Conservation (phyloP, 1,140 invertebrate species). For the Caenorhabditis latens region DNA sequence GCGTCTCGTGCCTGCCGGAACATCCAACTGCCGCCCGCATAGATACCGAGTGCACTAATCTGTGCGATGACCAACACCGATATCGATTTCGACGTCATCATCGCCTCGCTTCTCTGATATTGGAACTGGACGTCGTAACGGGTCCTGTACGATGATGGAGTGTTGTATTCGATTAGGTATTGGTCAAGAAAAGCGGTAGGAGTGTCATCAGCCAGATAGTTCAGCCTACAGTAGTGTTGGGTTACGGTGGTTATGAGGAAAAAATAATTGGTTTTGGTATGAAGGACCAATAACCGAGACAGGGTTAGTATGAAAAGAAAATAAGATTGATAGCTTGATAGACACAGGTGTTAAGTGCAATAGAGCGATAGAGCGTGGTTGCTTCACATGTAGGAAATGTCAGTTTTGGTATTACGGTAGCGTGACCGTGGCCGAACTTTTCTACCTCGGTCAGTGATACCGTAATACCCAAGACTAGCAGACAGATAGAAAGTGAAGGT, state of each 20-base stretch:
- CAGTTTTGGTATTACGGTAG: too few species aligned
- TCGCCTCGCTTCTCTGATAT: slow-evolving; percentile 42
- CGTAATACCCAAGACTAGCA: too few species aligned
- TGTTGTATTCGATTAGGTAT: slow-evolving; percentile 8
- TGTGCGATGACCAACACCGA: slow-evolving; percentile 29
- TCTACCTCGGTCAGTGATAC: too few species aligned
- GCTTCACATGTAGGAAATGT: too few species aligned
- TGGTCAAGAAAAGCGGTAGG: slow-evolving; percentile 14
- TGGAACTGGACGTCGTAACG: slow-evolving; percentile 32
- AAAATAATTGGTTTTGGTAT: neutral
- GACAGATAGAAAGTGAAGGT: too few species aligned
- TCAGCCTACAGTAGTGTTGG: neutral
- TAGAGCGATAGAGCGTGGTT: too few species aligned
- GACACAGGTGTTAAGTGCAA: too few species aligned
- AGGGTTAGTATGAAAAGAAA: neutral
- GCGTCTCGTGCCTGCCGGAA: neutral
- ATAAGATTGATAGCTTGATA: neutral
- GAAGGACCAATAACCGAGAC: neutral
- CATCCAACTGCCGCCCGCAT: slow-evolving; percentile 23
- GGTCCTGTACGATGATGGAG: slow-evolving; percentile 4
- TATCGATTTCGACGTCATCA: slow-evolving; percentile 49
- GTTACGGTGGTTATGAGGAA: neutral
- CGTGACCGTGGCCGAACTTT: too few species aligned
- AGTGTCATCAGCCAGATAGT: slow-evolving; percentile 34
- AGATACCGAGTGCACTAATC: slow-evolving; percentile 11